phyloP scores from a whole-genome alignment of 2,888 invertebrate genomes.

The Steromphala cineraria region DNA sequence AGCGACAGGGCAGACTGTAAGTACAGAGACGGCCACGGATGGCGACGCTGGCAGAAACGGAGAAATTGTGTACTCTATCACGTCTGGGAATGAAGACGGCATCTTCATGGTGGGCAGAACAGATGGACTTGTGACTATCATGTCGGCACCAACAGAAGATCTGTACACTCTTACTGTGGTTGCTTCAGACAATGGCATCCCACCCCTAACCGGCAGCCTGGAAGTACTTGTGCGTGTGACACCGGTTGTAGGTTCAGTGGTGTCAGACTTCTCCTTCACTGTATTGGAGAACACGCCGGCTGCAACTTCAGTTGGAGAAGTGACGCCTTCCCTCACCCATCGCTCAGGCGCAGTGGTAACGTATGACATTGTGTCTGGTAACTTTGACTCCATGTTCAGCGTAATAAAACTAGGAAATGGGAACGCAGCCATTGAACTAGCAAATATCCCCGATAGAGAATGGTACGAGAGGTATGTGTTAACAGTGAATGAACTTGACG shows the following conservation, averaged over 20 bases:
- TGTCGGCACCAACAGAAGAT: conserved; percentile 33
- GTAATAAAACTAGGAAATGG: conserved; percentile 28
- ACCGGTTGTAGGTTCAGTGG: conserved; percentile 34
- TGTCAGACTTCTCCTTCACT: conserved; percentile 39
- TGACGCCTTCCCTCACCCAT: conserved; percentile 35
- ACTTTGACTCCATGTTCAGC: conserved; percentile 43
- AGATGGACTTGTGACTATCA: conserved; percentile 43
- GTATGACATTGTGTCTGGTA: conserved; percentile 47
- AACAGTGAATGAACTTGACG: conserved; percentile 34
- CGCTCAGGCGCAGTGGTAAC: conserved; percentile 27
- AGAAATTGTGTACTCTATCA: conserved; percentile 49
- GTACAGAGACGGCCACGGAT: conserved; percentile 51
- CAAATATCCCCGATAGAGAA: conserved; percentile 40
- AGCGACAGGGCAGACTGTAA: conserved; percentile 30
- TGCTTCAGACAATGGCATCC: conserved; percentile 51
- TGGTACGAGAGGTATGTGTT: conserved; percentile 38
- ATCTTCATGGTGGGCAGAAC: conserved; percentile 46
- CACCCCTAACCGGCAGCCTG: conserved; percentile 40
- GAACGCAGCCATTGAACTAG: conserved; percentile 37
- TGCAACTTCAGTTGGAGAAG: conserved; percentile 38
- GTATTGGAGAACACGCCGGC: conserved; percentile 43
- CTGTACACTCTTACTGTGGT: conserved; percentile 34
- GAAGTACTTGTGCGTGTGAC: conserved; percentile 47
- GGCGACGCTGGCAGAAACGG: conserved; percentile 54
- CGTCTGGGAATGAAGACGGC: conserved; percentile 46